phyloP scores from a whole-genome alignment of 2,113 vertebrate genomes.

The Tetraodon nigroviridis region DNA sequence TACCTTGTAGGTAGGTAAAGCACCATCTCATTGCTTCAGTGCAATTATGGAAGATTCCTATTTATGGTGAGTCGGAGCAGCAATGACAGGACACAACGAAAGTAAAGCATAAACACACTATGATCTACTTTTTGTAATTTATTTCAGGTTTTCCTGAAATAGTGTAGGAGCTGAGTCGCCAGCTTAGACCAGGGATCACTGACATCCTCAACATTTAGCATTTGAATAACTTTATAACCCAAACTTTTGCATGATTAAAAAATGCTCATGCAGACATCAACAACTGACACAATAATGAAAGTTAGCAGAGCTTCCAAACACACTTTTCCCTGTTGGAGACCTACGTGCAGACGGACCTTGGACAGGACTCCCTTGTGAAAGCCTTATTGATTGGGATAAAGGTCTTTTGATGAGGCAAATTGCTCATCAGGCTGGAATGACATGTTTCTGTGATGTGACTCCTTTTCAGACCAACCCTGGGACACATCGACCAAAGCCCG shows the following conservation, averaged over 20 bases:
- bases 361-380: conserved; percentile 56
- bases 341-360: conserved; percentile 20
- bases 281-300: conserved; percentile 3
- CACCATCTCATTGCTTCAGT: too few species aligned
- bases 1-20: too few species aligned
- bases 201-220: too few species aligned
- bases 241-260: neutral
- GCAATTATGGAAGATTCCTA: too few species aligned
- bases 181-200: too few species aligned
- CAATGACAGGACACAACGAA: too few species aligned
- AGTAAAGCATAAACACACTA: too few species aligned
- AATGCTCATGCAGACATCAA: conserved; percentile 19
- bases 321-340: conserved; percentile 18
- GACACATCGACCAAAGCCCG: conserved; percentile 60
- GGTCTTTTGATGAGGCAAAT: conserved; percentile 75
- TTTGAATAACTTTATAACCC: too few species aligned
- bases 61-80: too few species aligned
- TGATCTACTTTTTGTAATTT: too few species aligned
- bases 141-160: too few species aligned
- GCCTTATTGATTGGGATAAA: conserved; percentile 74
- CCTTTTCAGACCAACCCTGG: conserved; percentile 64
- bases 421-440: conserved; percentile 75
- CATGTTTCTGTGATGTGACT: conserved; percentile 71
- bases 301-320: conserved; percentile 20
- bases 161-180: too few species aligned